Conservation (phyloP, 2,797 vertebrate species). For the Pipistrellus nathusii region DNA sequence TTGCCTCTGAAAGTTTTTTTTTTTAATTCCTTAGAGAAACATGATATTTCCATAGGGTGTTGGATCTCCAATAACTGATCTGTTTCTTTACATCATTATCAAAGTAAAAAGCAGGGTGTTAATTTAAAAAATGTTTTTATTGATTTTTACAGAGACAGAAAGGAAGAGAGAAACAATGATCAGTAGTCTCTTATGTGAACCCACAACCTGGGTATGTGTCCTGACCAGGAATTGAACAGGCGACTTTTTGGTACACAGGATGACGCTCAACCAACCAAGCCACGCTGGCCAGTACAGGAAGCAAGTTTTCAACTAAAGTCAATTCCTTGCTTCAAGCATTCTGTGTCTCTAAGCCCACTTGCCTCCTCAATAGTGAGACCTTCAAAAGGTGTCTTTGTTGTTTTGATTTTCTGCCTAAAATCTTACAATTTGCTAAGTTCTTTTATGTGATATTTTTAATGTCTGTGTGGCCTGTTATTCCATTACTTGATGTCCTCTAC, state of each 20-base stretch:
- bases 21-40: background rate
- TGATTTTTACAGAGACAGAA: too few relatives aligned
- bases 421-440: background rate
- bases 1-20: slow-evolving; percentile 19
- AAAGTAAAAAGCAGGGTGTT: background rate
- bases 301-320: background rate
- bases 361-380: background rate
- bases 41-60: background rate
- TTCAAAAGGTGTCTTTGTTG: background rate
- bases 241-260: too few relatives aligned
- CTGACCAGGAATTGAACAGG: too few relatives aligned
- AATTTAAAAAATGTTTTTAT: too few relatives aligned
- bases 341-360: background rate
- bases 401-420: background rate
- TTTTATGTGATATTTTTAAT: background rate
- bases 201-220: too few relatives aligned
- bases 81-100: background rate
- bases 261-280: too few relatives aligned
- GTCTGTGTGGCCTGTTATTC: background rate
- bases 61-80: background rate
- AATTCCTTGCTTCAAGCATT: background rate
- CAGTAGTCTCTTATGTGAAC: too few relatives aligned
- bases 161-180: too few relatives aligned
- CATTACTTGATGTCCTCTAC: background rate
- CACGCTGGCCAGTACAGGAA: too few relatives aligned